Evolutionary conservation across 2,113 vertebrate genomes (phyloP), one percentile per base, ranked within the genome.

Genomic region (Gracilinanus agilis): DNA sequence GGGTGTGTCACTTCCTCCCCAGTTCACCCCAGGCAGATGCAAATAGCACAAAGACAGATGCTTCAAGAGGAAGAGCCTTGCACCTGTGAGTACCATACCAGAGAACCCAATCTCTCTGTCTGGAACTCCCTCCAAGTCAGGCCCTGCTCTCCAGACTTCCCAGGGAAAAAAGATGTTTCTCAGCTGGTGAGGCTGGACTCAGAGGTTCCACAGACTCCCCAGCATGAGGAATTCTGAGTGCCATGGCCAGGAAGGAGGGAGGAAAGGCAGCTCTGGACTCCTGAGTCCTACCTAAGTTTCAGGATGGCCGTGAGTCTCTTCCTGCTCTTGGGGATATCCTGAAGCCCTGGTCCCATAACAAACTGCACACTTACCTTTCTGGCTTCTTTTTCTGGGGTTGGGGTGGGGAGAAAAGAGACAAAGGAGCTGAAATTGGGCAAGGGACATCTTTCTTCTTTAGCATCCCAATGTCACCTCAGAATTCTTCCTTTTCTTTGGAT

Each of bases 1-100:
- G 97, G 97, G 97, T 0, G 97, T 97, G 97, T 97, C 97, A 98
- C 97, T 98, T 98, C 97, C 97, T 98, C 94, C 96, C 96, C 93
- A 91, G 91, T 21, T 94, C 90, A 93, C 96, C 95, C 83, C 54
- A 25, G 27, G 29, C 91, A 92, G 91, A 67, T 75, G 53, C 61
- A 67, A 91, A 96, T 92, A 95, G 61, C 96, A 97, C 97, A 97
- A 92, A 96, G 93, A 29, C 97, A 56, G 90, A 96, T 55, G 53
- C 95, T 8, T 10, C 58, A 27, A 83, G 92, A 96, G 97, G 97
- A 97, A 97, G 93, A 89, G 90, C 95, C 90, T 53, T 58, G 44
- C 91, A 97, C 97, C 97, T 97, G 97, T 98, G 96, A 98, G 97
- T 98, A 98, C n/a, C n/a, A n/a, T n/a, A 75, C 93, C 55, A 12